Conservation (phyloP, 2,113 vertebrate species). For the Melanostigma gelatinosum region DNA sequence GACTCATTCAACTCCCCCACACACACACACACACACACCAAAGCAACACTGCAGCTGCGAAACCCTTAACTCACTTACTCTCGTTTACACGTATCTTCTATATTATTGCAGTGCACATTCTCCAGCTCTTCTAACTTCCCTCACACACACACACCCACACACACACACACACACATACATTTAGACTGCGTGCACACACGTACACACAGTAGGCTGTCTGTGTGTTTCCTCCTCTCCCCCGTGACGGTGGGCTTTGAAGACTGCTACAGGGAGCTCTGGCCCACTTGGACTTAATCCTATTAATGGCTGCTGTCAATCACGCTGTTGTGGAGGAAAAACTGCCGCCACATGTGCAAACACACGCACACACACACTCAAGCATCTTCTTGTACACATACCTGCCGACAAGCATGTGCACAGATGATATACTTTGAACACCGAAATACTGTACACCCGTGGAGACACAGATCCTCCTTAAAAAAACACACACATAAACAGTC, state of each 20-base stretch:
- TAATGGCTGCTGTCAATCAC: conserved; percentile 79
- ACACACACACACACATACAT: not conserved
- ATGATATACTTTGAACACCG: conserved; percentile 30
- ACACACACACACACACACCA: not conserved
- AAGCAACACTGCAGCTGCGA: conserved; percentile 18
- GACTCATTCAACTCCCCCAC: not conserved
- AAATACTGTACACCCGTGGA: conserved; percentile 12
- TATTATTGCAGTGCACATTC: conserved; percentile 4
- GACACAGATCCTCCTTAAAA: conserved; percentile 24
- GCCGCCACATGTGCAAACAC: not conserved
- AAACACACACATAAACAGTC: not conserved
- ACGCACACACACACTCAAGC: not conserved
- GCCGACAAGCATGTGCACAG: conserved; percentile 34
- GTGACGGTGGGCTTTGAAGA: conserved; percentile 70
- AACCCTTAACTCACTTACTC: conserved; percentile 15
- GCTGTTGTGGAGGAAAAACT: conserved; percentile 40
- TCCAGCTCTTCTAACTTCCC: not conserved
- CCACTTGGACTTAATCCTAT: conserved; percentile 80
- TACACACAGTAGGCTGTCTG: conserved; percentile 46
- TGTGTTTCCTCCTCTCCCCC: conserved; percentile 48
- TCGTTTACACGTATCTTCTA: conserved; percentile 27
- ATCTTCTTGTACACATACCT: conserved; percentile 21
- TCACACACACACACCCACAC: not conserved
- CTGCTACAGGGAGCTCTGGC: conserved; percentile 66
- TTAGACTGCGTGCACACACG: not conserved